Conservation (phyloP, 2,797 vertebrate genomes). For the Sphaeramia orbicularis region DNA sequence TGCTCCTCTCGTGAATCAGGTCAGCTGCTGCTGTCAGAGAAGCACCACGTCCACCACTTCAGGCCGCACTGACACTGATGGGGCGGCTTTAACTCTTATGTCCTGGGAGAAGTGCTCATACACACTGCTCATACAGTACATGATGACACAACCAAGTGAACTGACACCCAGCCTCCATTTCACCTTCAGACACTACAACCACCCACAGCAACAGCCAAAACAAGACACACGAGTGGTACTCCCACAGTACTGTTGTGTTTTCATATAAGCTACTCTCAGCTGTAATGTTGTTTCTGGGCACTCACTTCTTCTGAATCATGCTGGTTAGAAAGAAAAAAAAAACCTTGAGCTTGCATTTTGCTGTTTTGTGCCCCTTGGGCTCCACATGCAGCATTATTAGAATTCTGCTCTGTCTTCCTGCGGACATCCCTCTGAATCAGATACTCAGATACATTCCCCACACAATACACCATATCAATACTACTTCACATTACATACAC, state of each 20-base stretch:
- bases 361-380: slow-evolving; percentile 56
- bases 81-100: slow-evolving; percentile 41
- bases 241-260: slow-evolving; percentile 36
- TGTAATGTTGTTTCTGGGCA: slow-evolving; percentile 35
- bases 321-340: slow-evolving; percentile 34
- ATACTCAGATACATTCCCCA: slow-evolving; percentile 46
- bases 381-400: slow-evolving; percentile 72
- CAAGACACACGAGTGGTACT: slow-evolving; percentile 20
- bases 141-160: slow-evolving; percentile 48
- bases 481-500: slow-evolving; percentile 36
- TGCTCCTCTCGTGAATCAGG: slow-evolving; percentile 45
- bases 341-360: slow-evolving; percentile 46
- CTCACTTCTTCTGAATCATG: slow-evolving; percentile 47
- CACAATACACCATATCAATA: slow-evolving; percentile 41
- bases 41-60: slow-evolving; percentile 25
- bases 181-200: slow-evolving; percentile 63
- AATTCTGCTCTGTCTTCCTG: slow-evolving; percentile 70
- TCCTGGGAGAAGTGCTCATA: slow-evolving; percentile 34
- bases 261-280: slow-evolving; percentile 25
- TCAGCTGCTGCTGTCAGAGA: slow-evolving; percentile 37
- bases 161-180: slow-evolving; percentile 66
- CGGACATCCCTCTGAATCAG: slow-evolving; percentile 69
- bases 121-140: slow-evolving; percentile 18
- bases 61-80: slow-evolving; percentile 14
- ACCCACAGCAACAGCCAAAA: slow-evolving; percentile 57